These are phyloP conservation scores for Erebia ligea DNA, from an alignment of 2,888 invertebrate species.

Conservation along the genomic window DNA sequence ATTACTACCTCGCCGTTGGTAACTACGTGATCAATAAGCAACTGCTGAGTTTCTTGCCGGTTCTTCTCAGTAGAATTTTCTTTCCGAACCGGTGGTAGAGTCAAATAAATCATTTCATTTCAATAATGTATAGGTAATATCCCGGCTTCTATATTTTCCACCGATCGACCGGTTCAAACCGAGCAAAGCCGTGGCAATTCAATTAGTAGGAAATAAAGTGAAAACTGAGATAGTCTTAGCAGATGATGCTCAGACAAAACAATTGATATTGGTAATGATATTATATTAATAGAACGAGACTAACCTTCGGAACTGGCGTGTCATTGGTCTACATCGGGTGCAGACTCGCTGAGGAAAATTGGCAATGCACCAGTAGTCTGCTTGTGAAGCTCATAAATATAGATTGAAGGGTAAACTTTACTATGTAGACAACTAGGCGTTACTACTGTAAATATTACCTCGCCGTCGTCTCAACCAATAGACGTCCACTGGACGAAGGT, in stretches of 20 bases:
- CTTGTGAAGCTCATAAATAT: constrained; percentile 5
- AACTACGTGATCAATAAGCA: constrained; percentile 7
- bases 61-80: too few species aligned
- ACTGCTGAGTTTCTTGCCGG: too few species aligned
- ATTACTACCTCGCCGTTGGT: constrained; percentile 19
- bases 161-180: too few species aligned
- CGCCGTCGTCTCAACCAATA: too few species aligned
- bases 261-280: background rate
- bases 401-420: constrained; percentile 7
- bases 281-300: constrained; percentile 14
- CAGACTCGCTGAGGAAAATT: constrained; percentile 20
- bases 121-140: too few species aligned
- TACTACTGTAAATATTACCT: background rate
- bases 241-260: background rate
- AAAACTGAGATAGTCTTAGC: background rate
- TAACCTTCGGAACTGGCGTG: constrained; percentile 20
- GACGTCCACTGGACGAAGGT: too few species aligned
- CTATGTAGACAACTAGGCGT: constrained; percentile 1
- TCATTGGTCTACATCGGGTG: constrained; percentile 22
- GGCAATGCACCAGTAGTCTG: constrained; percentile 25
- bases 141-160: too few species aligned
- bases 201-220: background rate
- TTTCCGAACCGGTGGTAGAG: too few species aligned
- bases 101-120: too few species aligned
- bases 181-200: too few species aligned